phyloP scores from a whole-genome alignment of 2,888 invertebrate species.

The Stenodema calcarata region DNA sequence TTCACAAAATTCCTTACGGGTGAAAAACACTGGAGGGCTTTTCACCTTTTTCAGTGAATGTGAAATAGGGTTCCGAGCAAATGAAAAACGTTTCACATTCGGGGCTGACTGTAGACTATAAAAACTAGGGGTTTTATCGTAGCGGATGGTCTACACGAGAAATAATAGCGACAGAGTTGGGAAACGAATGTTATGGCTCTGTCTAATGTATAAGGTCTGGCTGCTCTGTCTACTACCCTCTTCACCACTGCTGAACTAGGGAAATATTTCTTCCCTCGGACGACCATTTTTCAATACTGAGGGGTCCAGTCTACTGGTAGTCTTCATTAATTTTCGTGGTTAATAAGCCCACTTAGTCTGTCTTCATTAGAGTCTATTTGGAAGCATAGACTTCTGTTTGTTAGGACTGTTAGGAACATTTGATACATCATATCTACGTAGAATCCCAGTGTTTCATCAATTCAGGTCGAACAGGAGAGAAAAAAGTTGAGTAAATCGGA shows the following conservation, averaged over 20 bases:
- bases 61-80: not conserved
- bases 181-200: not conserved
- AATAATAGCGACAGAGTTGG: not conserved
- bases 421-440: too few relatives aligned
- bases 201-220: not conserved
- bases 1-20: not conserved
- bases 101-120: not conserved
- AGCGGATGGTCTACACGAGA: not conserved
- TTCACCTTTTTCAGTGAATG: not conserved
- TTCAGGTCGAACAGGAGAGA: too few relatives aligned
- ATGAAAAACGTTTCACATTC: slow-evolving; percentile 1
- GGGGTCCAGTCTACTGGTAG: too few relatives aligned
- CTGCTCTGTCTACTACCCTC: not conserved
- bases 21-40: not conserved
- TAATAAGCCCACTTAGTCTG: too few relatives aligned
- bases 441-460: too few relatives aligned
- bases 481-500: too few relatives aligned
- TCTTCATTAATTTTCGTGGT: too few relatives aligned
- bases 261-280: not conserved
- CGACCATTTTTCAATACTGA: not conserved
- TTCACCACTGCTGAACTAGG: not conserved
- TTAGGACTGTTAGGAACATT: too few relatives aligned
- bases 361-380: too few relatives aligned
- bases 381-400: too few relatives aligned
- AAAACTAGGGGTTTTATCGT: not conserved